Percentiles rank a stretch among this genome's conserved stretches.
phyloP scores from a whole-genome alignment of 1,140 invertebrate genomes.

The Cherax destructor region DNA sequence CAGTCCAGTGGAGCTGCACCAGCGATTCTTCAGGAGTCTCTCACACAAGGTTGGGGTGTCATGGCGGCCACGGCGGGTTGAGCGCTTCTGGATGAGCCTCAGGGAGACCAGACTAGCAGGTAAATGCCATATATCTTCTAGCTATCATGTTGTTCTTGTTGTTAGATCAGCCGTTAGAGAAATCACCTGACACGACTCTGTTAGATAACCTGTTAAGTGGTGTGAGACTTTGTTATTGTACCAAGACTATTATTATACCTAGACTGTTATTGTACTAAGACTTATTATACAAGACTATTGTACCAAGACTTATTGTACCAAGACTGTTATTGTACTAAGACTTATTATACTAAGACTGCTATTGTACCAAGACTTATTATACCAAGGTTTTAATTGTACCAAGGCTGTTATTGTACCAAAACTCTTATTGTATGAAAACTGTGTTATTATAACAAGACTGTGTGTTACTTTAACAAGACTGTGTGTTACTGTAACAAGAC shows the following conservation, averaged over 20 bases:
- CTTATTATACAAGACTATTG: neutral
- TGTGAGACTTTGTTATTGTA: no score
- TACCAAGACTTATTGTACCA: neutral
- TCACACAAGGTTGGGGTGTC: conserved; percentile 44
- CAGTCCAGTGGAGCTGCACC: conserved; percentile 9
- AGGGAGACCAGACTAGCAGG: conserved; percentile 48
- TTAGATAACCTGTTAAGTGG: no score
- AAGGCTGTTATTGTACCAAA: no score
- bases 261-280: neutral
- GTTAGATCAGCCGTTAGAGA: neutral
- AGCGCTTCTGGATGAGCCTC: conserved; percentile 55
- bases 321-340: neutral
- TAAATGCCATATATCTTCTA: neutral
- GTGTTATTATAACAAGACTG: no score
- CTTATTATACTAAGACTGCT: neutral
- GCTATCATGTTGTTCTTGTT: neutral
- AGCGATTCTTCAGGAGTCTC: conserved; percentile 46
- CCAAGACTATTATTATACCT: no score
- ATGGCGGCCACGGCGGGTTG: conserved; percentile 35
- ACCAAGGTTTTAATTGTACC: no score
- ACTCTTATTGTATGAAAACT: no score
- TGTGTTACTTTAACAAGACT: no score
- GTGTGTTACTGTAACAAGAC: no score
- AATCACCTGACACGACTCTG: no score
- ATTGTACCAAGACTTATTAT: neutral